Evolutionary conservation across 1,140 invertebrate genomes (phyloP).

Genomic region (Chlorops oryzae): DNA sequence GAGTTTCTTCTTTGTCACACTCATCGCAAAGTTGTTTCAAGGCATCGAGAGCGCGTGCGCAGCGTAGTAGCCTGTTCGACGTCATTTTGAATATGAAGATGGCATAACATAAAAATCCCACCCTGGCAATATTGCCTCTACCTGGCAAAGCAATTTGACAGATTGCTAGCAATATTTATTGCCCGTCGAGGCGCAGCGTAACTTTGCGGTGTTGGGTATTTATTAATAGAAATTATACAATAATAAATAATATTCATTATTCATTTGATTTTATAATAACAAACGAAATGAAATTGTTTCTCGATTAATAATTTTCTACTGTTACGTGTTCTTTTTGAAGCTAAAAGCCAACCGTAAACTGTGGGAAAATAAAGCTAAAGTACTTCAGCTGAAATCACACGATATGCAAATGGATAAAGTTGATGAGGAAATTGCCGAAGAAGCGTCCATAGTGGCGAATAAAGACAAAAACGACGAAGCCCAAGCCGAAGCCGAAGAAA

Average conservation of each 20-base stretch:
- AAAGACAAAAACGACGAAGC: constrained; percentile 17
- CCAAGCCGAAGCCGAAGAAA: constrained; percentile 11
- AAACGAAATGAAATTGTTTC: constrained; percentile 9
- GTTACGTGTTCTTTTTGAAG: constrained; percentile 26
- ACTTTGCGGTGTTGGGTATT: neutral
- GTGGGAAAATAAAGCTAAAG: constrained; percentile 54
- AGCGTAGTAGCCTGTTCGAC: no score
- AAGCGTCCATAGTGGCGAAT: constrained; percentile 3
- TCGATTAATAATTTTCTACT: constrained; percentile 8
- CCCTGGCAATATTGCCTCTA: no score
- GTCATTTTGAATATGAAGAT: neutral
- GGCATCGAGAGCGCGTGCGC: no score
- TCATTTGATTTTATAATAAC: constrained; percentile 14
- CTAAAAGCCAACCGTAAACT: constrained; percentile 52
- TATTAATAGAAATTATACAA: constrained; percentile 2
- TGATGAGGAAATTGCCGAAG: constrained; percentile 12
- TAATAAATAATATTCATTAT: constrained; percentile 20
- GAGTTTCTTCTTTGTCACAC: no score
- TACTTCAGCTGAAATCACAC: constrained; percentile 18
- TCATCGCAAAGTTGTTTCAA: no score
- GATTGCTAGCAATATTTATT: no score
- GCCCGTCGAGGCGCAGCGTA: neutral
- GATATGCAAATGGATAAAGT: constrained; percentile 29
- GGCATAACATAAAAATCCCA: no score
- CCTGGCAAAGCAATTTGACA: no score